Percentiles rank a stretch among this genome's conserved stretches.
Conservation (phyloP, 2,113 vertebrate genomes). For the Tetrax tetrax region DNA sequence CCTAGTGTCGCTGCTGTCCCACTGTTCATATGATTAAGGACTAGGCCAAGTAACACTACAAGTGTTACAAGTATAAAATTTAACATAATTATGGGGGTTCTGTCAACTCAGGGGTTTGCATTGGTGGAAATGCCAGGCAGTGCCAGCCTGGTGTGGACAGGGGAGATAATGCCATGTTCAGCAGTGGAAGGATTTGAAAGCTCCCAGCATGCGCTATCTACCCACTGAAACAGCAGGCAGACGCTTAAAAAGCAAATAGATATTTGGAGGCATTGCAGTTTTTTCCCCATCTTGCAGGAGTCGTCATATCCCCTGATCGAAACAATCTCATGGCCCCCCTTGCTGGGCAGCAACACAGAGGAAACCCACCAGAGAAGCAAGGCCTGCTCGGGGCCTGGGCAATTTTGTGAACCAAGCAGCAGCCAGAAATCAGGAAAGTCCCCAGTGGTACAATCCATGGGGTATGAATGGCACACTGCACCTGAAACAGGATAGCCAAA, state of each 20-base stretch:
- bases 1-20: not conserved
- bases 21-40: not conserved
- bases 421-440: not conserved
- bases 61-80: not conserved
- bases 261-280: not conserved
- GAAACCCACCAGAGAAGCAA: not conserved
- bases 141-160: not conserved
- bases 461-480: not conserved
- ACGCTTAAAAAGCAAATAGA: not conserved
- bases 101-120: fast-evolving
- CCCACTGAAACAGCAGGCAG: not conserved
- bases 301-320: not conserved
- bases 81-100: not conserved
- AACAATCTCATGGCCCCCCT: not conserved
- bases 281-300: not conserved
- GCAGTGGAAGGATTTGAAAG: not conserved
- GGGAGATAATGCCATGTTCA: fast-evolving
- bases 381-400: not conserved
- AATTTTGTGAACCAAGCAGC: not conserved
- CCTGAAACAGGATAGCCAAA: not conserved
- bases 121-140: not conserved
- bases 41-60: not conserved
- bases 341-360: not conserved
- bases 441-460: not conserved
- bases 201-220: not conserved